Conservation (phyloP, 2,888 invertebrate species). For the Aplocera efformata region DNA sequence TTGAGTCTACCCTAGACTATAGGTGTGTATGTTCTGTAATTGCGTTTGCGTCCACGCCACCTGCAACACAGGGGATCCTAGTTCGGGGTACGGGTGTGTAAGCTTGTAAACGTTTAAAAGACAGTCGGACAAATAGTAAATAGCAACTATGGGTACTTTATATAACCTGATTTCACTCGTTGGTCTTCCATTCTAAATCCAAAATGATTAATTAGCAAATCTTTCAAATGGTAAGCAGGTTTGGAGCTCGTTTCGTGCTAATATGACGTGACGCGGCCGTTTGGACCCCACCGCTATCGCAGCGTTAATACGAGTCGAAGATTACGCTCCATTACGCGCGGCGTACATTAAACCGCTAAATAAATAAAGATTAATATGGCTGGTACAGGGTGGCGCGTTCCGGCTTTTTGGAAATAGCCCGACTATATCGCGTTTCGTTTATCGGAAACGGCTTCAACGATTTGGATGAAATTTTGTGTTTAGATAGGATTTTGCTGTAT, state of each 20-base stretch:
- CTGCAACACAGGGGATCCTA: too few species aligned
- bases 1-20: too few species aligned
- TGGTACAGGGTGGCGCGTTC: conserved; percentile 1
- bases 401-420: conserved; percentile 1
- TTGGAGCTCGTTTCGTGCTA: conserved; percentile 30
- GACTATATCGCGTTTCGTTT: background rate
- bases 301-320: conserved; percentile 68
- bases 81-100: too few species aligned
- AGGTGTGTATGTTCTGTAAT: too few species aligned
- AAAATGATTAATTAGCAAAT: background rate
- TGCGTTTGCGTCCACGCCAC: too few species aligned
- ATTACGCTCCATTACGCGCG: conserved; percentile 71
- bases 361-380: conserved; percentile 75
- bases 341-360: conserved; percentile 58
- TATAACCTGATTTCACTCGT: too few species aligned
- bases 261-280: conserved; percentile 43
- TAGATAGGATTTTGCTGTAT: too few species aligned
- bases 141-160: too few species aligned
- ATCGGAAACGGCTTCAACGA: background rate
- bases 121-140: too few species aligned
- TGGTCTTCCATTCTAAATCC: too few species aligned
- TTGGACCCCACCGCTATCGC: conserved; percentile 57
- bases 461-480: too few species aligned
- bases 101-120: too few species aligned
- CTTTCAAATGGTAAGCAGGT: conserved; percentile 20